Percentiles rank a stretch among this genome's conserved stretches.
These are phyloP conservation scores for Nannobrachium achirus DNA, from an alignment of 2,113 vertebrate species.

Conservation along the genomic window DNA sequence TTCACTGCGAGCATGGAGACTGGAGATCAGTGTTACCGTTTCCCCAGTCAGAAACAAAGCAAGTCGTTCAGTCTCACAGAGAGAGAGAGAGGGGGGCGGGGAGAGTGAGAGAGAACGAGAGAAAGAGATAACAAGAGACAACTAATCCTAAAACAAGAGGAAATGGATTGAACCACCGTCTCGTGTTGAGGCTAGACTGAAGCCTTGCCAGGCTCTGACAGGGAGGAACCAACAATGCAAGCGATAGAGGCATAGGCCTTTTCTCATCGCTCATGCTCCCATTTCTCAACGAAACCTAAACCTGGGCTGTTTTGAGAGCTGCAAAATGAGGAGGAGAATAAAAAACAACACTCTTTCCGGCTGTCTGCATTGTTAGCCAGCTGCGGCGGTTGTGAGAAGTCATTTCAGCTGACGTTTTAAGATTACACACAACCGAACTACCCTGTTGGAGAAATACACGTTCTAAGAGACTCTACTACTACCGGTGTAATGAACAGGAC, in stretches of 20 bases:
- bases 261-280: background rate
- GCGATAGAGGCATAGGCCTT: conserved; percentile 2
- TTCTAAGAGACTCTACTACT: no score
- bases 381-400: no score
- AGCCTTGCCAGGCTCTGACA: conserved; percentile 3
- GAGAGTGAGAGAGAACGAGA: background rate
- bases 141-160: conserved; percentile 20
- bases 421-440: no score
- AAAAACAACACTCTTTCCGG: no score
- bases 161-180: conserved; percentile 25
- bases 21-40: conserved; percentile 26
- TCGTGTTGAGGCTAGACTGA: conserved; percentile 11
- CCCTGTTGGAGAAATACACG: no score
- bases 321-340: background rate
- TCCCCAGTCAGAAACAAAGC: conserved; percentile 20
- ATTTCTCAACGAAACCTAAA: background rate
- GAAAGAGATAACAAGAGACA: conserved; percentile 5
- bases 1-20: conserved; percentile 25
- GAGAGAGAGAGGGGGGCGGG: conserved; percentile 10
- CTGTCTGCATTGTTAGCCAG: no score
- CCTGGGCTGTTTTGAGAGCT: background rate
- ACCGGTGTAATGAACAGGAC: no score
- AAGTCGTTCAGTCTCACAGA: conserved; percentile 29
- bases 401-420: no score
- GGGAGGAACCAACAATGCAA: conserved; percentile 6